phyloP scores from a whole-genome alignment of 1,140 invertebrate genomes.

The Neodiprion virginianus region DNA sequence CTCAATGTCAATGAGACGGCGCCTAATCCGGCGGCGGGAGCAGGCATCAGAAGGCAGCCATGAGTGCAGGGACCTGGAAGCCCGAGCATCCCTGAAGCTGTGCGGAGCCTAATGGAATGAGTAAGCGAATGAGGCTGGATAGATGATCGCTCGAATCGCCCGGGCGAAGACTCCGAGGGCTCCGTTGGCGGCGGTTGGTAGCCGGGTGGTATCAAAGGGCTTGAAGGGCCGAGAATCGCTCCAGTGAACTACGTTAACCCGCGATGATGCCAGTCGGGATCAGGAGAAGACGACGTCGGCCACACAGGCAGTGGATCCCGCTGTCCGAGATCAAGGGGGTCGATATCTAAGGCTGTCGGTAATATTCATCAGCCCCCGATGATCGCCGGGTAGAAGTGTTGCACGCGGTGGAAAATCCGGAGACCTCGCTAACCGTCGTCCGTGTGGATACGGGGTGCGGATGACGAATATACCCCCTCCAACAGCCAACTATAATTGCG shows the following conservation, averaged over 20 bases:
- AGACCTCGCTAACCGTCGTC: too few species aligned
- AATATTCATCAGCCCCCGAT: neutral
- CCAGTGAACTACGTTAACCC: neutral
- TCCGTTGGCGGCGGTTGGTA: neutral
- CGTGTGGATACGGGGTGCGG: too few species aligned
- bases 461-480: too few species aligned
- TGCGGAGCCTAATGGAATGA: neutral
- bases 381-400: neutral
- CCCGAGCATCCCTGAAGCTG: neutral
- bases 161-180: neutral
- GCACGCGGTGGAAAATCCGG: neutral
- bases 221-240: neutral
- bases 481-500: too few species aligned
- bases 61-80: too few species aligned
- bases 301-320: neutral
- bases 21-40: too few species aligned
- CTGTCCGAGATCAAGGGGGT: neutral
- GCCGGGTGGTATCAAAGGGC: neutral
- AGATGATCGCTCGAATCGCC: neutral
- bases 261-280: neutral
- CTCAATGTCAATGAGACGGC: too few species aligned
- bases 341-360: neutral
- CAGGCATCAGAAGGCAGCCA: too few species aligned
- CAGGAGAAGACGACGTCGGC: neutral
- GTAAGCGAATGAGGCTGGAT: slow-evolving; percentile 3